phyloP scores from a whole-genome alignment of 2,888 invertebrate species.

The Troilus luridus region DNA sequence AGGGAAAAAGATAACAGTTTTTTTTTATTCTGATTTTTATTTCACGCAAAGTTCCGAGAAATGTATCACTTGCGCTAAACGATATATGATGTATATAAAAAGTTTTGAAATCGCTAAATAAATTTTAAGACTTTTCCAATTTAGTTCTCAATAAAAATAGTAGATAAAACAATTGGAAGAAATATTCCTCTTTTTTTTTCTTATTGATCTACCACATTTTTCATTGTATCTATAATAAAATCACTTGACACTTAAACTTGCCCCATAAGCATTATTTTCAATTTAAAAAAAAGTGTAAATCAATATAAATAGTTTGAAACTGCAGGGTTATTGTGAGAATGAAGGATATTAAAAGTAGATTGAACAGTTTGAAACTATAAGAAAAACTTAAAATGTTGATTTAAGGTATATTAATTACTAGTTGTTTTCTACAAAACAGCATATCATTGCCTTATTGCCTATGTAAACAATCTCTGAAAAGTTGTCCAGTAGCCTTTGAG shows the following conservation, averaged over 20 bases:
- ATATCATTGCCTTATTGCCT: conserved; percentile 61
- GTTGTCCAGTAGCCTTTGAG: conserved; percentile 59
- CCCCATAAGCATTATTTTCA: not conserved
- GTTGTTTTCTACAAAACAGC: conserved; percentile 54
- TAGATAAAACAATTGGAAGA: not conserved
- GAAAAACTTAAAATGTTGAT: conserved; percentile 21
- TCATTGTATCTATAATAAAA: not conserved
- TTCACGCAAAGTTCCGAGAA: too few relatives aligned
- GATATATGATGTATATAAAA: not conserved
- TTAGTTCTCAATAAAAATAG: not conserved
- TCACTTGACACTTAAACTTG: not conserved
- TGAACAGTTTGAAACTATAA: conserved; percentile 31
- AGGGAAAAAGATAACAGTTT: too few relatives aligned
- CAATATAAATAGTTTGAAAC: conserved; percentile 27
- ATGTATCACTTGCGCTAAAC: too few relatives aligned
- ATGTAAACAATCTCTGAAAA: conserved; percentile 45
- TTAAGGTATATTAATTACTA: conserved; percentile 52
- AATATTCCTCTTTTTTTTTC: not conserved
- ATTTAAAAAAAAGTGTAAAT: not conserved
- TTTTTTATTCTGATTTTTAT: too few relatives aligned
- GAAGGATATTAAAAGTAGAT: conserved; percentile 3
- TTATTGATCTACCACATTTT: not conserved
- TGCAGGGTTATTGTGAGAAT: conserved; percentile 45
- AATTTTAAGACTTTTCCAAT: not conserved
- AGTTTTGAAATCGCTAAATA: not conserved